Evolutionary conservation across 1,140 invertebrate genomes (phyloP).

Genomic region (Saccostrea echinata): DNA sequence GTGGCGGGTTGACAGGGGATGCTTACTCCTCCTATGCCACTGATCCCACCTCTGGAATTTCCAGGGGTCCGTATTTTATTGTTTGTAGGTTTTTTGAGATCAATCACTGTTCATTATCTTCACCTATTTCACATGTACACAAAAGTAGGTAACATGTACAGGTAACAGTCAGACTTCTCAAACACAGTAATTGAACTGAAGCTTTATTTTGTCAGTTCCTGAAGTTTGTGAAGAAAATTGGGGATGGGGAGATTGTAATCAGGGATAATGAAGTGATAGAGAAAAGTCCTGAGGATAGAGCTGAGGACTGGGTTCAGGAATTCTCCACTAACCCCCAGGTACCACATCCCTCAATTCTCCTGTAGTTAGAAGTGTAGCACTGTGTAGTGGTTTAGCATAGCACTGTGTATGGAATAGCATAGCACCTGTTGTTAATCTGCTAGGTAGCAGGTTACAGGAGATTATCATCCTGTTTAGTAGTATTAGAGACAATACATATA

Average conservation of each 20-base stretch:
- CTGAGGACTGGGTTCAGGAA: constrained; percentile 73
- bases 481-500: too few species aligned
- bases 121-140: too few species aligned
- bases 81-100: too few species aligned
- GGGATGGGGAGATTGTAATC: constrained; percentile 83
- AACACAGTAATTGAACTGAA: background rate
- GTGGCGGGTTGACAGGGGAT: too few species aligned
- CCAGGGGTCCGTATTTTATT: too few species aligned
- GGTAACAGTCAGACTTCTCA: background rate
- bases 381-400: background rate
- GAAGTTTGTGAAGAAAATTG: constrained; percentile 91
- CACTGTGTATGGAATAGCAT: background rate
- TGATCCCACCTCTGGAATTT: too few species aligned
- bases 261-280: constrained; percentile 76
- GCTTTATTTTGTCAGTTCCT: constrained; percentile 85
- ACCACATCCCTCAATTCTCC: background rate
- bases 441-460: too few species aligned
- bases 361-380: background rate
- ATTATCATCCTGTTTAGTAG: too few species aligned
- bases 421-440: background rate
- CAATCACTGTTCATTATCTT: too few species aligned
- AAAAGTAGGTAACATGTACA: too few species aligned
- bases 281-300: constrained; percentile 64
- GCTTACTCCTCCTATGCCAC: too few species aligned
- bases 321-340: constrained; percentile 59